Evolutionary conservation across 2,888 invertebrate species (phyloP), one percentile per base, ranked within the genome.

Genomic region (Sussaba pulchella): DNA sequence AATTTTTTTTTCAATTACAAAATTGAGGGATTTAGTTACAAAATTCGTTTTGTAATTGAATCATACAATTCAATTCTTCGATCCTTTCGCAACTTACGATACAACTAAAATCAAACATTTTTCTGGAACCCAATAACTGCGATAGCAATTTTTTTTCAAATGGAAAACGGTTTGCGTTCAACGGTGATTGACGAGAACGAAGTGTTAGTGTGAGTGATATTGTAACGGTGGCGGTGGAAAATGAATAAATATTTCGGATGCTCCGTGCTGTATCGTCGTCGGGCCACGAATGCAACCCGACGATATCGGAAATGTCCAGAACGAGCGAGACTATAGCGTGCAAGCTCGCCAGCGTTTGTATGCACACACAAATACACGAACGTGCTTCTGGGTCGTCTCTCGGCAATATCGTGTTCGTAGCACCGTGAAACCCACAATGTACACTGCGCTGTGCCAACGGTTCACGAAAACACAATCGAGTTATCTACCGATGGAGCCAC

Each of bases 391-490:
- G 59, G 41, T 52, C 50, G 31, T 45, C 61, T 41, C 63, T 63
- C 63, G 21, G 36, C 61, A 54, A 69, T 26, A 39, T 10, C 63
- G 52, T 63, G 61, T 54, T 69, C 39, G 61, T 17, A 73, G 43
- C 61, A 73, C 61, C 63, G 73, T 54, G 61, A 69, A 67, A 63
- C 43, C 52, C 43, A 61, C 52, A 73, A 50, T 64, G 45, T 64
- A 61, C 52, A 61, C 70, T 26, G 59, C 21, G 36, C 31, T 39
- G 24, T n/a, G 24, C 43, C 66, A 24, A 66, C 52, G 45, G 73
- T 45, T 45, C 67, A 43, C 39, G 39, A 76, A 52, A 17, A 69
- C 52, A 76, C 76, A 69, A 69, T 63, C 76, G 61, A 76, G 63
- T 78, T 73, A 63, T 78, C 61, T 54, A 26, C 43, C 67, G 36